Conservation (phyloP, 2,888 invertebrate genomes). For the Labia minor region DNA sequence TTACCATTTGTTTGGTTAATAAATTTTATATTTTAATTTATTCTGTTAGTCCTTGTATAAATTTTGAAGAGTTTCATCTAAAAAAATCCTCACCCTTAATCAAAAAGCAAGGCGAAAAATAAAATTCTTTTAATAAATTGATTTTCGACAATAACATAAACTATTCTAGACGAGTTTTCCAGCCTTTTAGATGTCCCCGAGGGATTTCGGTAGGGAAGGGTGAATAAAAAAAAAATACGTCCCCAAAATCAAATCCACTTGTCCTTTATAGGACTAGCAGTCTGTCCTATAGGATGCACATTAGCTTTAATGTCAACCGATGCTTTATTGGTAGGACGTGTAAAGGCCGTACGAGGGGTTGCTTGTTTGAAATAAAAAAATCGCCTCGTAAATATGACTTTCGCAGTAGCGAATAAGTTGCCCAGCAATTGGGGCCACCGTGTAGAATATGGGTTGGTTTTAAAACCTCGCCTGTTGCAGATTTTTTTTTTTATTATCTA, state of each 20-base stretch:
- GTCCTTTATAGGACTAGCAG: constrained; percentile 7
- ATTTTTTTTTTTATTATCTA: not conserved
- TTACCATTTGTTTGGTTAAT: too few relatives aligned
- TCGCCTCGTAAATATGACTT: not conserved
- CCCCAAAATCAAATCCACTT: not conserved
- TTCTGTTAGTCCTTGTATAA: too few relatives aligned
- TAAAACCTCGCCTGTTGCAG: too few relatives aligned
- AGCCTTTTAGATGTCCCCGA: not conserved
- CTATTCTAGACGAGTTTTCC: not conserved
- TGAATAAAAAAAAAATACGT: not conserved
- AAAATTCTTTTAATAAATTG: too few relatives aligned
- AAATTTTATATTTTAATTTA: too few relatives aligned
- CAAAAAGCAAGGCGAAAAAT: too few relatives aligned
- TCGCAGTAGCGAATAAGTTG: constrained; percentile 3
- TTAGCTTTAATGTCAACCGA: not conserved
- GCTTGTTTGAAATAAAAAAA: not conserved
- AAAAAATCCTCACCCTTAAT: too few relatives aligned
- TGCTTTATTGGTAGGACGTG: constrained; percentile 1
- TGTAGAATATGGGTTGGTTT: not conserved
- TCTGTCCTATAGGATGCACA: not conserved
- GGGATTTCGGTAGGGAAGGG: not conserved
- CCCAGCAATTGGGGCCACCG: not conserved
- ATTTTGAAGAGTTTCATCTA: too few relatives aligned
- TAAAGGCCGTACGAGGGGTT: not conserved
- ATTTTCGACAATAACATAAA: not conserved